Base-by-base conservation (phyloP, 2,113 vertebrate genomes). In the Istiophorus platypterus region DNA sequence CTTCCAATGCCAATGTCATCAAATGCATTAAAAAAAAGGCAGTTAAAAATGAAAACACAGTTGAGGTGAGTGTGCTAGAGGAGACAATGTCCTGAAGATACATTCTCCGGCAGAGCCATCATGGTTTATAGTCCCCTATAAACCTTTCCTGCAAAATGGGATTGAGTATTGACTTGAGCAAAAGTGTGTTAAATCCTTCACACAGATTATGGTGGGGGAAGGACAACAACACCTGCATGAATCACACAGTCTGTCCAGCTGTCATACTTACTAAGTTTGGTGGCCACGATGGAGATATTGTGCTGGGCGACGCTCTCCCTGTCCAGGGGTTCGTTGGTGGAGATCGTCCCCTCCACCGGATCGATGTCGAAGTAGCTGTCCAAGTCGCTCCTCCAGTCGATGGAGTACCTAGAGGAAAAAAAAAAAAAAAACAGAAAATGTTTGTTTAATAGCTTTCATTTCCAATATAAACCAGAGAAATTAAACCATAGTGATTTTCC, bases 331-430 rank as follows among this genome's bases (percentile, higher is more conserved):
- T 98, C 96, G 59, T 97, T 98, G 68, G 97, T 99, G 85, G 97
- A 96, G 83, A 99, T 96, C 3, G 98, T 99, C 84, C 98, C 98
- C 90, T 97, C 96, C 63, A 95, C 96, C 4, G 96, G 96, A 78
- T 99, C 97, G 78, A 99, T 96, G 90, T 96, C 96, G 72, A 99
- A 99, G 94, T 96, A 97, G 94, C 95, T 98, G 95, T 98, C 97
- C 88, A 96, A 82, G 91, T 98, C 97, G 63, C 94, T 98, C 94
- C 96, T 97, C 96, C 96, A 96, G 91, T 99, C 98, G 42, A 98
- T 97, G 92, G 97, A 97, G 88, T 99, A 99, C 93, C 98, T 99
- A 92, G n/a, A n/a, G n/a, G n/a, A n/a, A n/a, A n/a, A n/a, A n/a
- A n/a, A n/a, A n/a, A n/a, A n/a, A n/a, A 7, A 58, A 75, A 34